phyloP scores from a whole-genome alignment of 1,140 invertebrate genomes.

The Acromyrmex echinatior region DNA sequence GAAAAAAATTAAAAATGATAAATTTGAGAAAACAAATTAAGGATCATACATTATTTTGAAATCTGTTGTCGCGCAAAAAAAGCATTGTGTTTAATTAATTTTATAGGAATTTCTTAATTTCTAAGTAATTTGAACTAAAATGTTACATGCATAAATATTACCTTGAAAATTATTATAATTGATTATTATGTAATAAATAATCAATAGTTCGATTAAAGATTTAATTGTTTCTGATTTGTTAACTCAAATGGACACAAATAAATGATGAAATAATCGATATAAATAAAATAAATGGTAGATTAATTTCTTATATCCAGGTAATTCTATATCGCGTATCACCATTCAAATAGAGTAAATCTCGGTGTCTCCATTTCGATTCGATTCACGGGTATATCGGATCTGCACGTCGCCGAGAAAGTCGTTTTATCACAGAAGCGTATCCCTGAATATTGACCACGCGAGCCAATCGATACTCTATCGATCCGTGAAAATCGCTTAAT shows the following conservation, averaged over 20 bases:
- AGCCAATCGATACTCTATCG: constrained; percentile 56
- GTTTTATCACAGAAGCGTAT: constrained; percentile 58
- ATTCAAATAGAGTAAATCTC: constrained; percentile 37
- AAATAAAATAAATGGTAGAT: not conserved
- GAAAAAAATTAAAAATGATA: not conserved
- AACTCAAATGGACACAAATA: not conserved
- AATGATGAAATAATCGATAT: not conserved
- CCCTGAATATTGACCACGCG: constrained; percentile 44
- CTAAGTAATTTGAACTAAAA: too few relatives aligned
- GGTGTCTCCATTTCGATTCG: constrained; percentile 57
- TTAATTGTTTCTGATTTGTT: not conserved
- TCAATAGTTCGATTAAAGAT: not conserved
- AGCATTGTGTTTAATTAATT: too few relatives aligned
- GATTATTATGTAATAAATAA: too few relatives aligned
- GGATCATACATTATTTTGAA: not conserved
- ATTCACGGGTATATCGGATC: constrained; percentile 61
- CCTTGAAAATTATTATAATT: too few relatives aligned
- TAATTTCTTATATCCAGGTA: constrained; percentile 7
- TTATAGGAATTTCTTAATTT: too few relatives aligned
- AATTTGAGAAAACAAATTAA: not conserved
- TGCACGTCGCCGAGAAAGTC: constrained; percentile 56
- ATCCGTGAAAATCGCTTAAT: constrained; percentile 55
- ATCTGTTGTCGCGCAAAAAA: not conserved
- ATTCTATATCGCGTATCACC: constrained; percentile 2
- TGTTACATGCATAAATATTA: too few relatives aligned